Base-by-base conservation (phyloP, 2,888 invertebrate genomes). In the Coremacera marginata region DNA sequence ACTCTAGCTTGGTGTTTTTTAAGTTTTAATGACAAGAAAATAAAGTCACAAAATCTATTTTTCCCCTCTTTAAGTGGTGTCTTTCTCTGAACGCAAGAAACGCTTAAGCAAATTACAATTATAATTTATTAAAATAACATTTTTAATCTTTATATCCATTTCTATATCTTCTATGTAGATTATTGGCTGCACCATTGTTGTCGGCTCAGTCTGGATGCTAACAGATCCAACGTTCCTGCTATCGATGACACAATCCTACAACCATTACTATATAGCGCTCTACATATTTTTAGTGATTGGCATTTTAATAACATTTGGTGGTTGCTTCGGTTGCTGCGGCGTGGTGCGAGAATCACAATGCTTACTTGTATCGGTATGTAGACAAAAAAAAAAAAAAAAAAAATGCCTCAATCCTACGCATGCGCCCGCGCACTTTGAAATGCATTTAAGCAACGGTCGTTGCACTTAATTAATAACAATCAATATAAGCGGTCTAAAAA, bases 271-370 rank as follows among this genome's bases (percentile, higher is more conserved):
- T 85, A 92, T 93, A 65, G 94, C 94, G 16, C 91, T 94, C 25
- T 94, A 94, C 85, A 92, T 95, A 74, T 91, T 96, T 79, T 90
- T 96, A 78, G 92, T 91, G 34, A 92, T 94, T 76, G 96, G 96
- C 7, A 89, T 92, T 55, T 89, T 95, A 71, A 93, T 96, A 88
- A 91, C 95, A 78, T 87, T 95, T 60, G 93, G 95, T 34, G 94
- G 95, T 19, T 94, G 95, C 88, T 91, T 96, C 65, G 96, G 96
- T 75, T 96, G 96, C 86, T 95, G 94, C 85, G 96, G 96, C 51
- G 94, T 96, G 8, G 92, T 94, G 79, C 92, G 92, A 83, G 94
- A 95, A 89, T 95, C 94, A 25, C 94, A 93, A 84, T 95, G 94
- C 87, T 92, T 95, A 90, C 92, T 97, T 62, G 92, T 93, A 79